Evolutionary conservation across 2,113 vertebrate species (phyloP), one percentile per base, ranked within the genome.

Genomic region (Camelus dromedarius): DNA sequence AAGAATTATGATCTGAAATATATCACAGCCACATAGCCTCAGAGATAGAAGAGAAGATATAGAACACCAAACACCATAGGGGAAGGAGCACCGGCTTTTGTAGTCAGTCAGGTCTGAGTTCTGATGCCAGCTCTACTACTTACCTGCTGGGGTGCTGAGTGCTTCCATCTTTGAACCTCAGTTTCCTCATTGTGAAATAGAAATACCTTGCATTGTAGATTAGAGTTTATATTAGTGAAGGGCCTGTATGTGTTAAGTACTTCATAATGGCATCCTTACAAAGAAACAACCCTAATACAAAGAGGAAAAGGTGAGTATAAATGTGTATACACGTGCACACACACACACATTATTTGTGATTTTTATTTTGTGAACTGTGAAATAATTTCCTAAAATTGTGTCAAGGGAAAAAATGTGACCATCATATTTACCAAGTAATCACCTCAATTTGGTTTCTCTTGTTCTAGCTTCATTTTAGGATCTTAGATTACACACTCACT

Each of bases 401-500:
- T 69, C 42, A 81, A 86, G 64, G 48, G 56, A 9, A 42, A 60
- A 90, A 67, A 52, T 76, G 2, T 89, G 22, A 48, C 32, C 19
- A 84, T 64, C 26, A 22, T 90, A 97, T 96, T 84, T 48, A 16
- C 10, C 83, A 90, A 80, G 3, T 81, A 79, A 89, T 76, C 95
- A 1, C 24, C 1, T 89, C 20, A 73, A 54, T 72, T 95, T 97
- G 26, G 28, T 97, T 98, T 64, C 97, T 77, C 16, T 97, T 93
- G 96, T 89, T 97, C 0, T 93, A 99, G 99, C 98, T 99, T 97
- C 98, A 98, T 98, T 99, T 99, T 98, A 99, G 98, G 98, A 99
- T 99, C 95, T 98, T 99, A 96, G 99, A 99, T 98, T 99, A 99
- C 58, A 99, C 99, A 0, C 98, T 99, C 28, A 99, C 99, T 96